phyloP scores from a whole-genome alignment of 1,140 invertebrate species.

The Drosophila nasuta region DNA sequence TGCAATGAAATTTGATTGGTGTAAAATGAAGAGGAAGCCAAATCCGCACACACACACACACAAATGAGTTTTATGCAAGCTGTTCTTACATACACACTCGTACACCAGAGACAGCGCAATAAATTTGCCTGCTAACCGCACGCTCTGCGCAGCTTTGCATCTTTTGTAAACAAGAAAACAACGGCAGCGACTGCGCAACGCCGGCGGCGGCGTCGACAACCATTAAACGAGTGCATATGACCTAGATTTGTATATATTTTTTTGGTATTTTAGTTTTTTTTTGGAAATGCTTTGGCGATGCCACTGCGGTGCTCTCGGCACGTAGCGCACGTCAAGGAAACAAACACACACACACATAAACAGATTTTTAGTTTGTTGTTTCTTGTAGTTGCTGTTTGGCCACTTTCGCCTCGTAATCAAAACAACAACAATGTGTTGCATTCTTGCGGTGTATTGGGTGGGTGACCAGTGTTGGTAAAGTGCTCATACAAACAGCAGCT shows the following conservation, averaged over 20 bases:
- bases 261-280: conserved; percentile 9
- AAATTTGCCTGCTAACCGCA: conserved; percentile 28
- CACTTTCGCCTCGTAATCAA: conserved; percentile 44
- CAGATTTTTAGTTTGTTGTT: background rate
- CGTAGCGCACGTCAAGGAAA: conserved; percentile 37
- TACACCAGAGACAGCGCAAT: conserved; percentile 5
- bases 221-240: conserved; percentile 44
- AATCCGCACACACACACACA: conserved; percentile 8
- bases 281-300: conserved; percentile 27
- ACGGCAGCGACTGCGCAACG: conserved; percentile 6
- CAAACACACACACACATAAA: background rate
- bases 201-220: background rate
- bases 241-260: conserved; percentile 34
- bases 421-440: conserved; percentile 38
- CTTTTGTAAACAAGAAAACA: conserved; percentile 28
- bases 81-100: background rate
- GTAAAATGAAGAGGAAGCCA: conserved; percentile 25
- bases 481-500: conserved; percentile 24
- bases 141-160: conserved; percentile 11
- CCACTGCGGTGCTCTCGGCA: conserved; percentile 18
- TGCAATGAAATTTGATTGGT: conserved; percentile 33
- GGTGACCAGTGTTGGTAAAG: conserved; percentile 42
- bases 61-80: conserved; percentile 8
- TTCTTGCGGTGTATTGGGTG: conserved; percentile 1
- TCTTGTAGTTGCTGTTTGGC: conserved; percentile 10